These are phyloP conservation scores for Ictalurus punctatus DNA, from an alignment of 2,113 vertebrate species.

Conservation along the genomic window DNA sequence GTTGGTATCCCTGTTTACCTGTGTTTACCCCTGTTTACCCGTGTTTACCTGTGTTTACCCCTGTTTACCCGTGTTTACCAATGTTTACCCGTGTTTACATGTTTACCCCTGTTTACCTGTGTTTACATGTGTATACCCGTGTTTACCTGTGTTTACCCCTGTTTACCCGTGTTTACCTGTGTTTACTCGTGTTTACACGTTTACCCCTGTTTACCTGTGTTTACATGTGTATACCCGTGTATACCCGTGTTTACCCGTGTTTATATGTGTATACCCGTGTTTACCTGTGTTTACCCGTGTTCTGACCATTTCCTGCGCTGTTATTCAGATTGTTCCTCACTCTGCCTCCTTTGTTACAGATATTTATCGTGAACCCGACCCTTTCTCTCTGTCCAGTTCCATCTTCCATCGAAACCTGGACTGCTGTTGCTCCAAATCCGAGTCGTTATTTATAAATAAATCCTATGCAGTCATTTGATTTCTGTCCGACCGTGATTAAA, in stretches of 20 bases:
- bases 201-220: too few relatives aligned
- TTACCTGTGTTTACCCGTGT: background rate
- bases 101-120: too few relatives aligned
- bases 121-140: too few relatives aligned
- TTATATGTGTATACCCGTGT: background rate
- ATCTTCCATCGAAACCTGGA: background rate
- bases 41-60: too few relatives aligned
- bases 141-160: too few relatives aligned
- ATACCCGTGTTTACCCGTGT: too few relatives aligned
- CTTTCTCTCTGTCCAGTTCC: background rate
- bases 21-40: too few relatives aligned
- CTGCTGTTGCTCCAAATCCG: constrained; percentile 3
- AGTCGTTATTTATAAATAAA: constrained; percentile 16
- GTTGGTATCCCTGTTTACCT: fast-evolving
- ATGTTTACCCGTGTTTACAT: too few relatives aligned
- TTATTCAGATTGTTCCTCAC: background rate
- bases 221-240: too few relatives aligned
- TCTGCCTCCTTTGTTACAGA: background rate
- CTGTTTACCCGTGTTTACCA: too few relatives aligned
- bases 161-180: too few relatives aligned
- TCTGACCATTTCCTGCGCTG: background rate
- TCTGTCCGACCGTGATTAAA: background rate
- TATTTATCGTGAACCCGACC: background rate
- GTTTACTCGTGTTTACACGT: too few relatives aligned
- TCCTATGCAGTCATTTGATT: background rate